A percentile compares a stretch with the other conserved stretches of the same genome.
Evolutionary conservation across 1,140 invertebrate genomes (phyloP).

Genomic region (Hycleus phaleratus): DNA sequence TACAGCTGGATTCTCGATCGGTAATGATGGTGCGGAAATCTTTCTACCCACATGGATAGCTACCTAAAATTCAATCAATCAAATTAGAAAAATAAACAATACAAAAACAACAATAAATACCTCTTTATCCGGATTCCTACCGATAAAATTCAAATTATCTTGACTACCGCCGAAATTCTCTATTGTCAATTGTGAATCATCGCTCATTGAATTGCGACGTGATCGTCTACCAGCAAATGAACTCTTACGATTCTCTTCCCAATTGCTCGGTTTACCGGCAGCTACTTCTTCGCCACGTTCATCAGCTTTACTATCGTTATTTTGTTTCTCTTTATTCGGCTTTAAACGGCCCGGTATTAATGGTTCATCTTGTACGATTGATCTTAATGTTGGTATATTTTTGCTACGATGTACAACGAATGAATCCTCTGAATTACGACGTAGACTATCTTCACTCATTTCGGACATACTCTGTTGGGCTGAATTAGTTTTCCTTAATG

Average conservation of each 20-base stretch:
- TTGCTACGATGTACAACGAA: constrained; percentile 74
- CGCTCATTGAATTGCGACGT: constrained; percentile 72
- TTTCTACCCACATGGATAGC: constrained; percentile 52
- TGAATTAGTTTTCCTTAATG: constrained; percentile 37
- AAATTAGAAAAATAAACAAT: constrained; percentile 29
- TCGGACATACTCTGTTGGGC: constrained; percentile 38
- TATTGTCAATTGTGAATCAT: constrained; percentile 81
- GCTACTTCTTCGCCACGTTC: constrained; percentile 54
- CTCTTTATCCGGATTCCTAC: constrained; percentile 69
- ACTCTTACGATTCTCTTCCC: constrained; percentile 62
- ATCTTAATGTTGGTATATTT: constrained; percentile 69
- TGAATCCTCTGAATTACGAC: constrained; percentile 50
- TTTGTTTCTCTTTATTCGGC: constrained; percentile 52
- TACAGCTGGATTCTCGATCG: constrained; percentile 39
- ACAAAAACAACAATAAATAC: constrained; percentile 15
- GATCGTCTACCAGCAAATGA: constrained; percentile 76
- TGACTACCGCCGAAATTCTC: constrained; percentile 88
- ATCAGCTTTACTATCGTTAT: constrained; percentile 55
- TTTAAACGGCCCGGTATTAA: constrained; percentile 48
- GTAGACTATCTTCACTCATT: constrained; percentile 39
- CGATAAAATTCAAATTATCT: constrained; percentile 62
- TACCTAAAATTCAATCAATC: constrained; percentile 19
- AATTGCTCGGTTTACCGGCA: constrained; percentile 76
- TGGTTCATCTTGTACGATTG: constrained; percentile 46
- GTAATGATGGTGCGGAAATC: constrained; percentile 48